Evolutionary conservation across 2,113 vertebrate species (phyloP).

Genomic region (Semnornis frantzii): DNA sequence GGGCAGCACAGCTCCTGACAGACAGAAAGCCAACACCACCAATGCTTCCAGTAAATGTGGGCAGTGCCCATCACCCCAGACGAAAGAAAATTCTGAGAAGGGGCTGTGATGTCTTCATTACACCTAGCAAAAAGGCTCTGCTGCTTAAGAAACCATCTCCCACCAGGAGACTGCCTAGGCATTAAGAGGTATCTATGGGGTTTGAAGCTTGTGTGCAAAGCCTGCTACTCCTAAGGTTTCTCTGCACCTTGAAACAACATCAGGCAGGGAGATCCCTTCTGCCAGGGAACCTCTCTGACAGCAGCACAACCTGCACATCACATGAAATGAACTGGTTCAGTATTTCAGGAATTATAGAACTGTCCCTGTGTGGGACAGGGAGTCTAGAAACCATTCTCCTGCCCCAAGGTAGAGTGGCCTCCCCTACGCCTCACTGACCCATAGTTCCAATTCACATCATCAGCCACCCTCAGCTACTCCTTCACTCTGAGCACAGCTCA

Average conservation of each 20-base stretch:
- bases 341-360: not conserved
- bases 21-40: not conserved
- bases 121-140: not conserved
- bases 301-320: not conserved
- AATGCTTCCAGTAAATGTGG: not conserved
- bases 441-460: not conserved
- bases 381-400: not conserved
- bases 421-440: not conserved
- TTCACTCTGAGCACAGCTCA: not conserved
- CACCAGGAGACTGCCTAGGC: not conserved
- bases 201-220: not conserved
- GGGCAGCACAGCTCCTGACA: not conserved
- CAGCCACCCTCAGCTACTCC: not conserved
- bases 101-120: not conserved
- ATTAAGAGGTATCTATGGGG: not conserved
- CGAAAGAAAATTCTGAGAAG: not conserved
- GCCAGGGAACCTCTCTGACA: not conserved
- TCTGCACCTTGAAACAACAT: not conserved
- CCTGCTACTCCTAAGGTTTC: not conserved
- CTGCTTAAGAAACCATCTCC: not conserved
- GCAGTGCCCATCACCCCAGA: not conserved
- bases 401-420: not conserved
- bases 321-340: not conserved
- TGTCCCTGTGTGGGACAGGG: rapidly evolving
- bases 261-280: not conserved